Evolutionary conservation across 2,797 vertebrate genomes (phyloP).

Genomic region (Cyclura pinguis): DNA sequence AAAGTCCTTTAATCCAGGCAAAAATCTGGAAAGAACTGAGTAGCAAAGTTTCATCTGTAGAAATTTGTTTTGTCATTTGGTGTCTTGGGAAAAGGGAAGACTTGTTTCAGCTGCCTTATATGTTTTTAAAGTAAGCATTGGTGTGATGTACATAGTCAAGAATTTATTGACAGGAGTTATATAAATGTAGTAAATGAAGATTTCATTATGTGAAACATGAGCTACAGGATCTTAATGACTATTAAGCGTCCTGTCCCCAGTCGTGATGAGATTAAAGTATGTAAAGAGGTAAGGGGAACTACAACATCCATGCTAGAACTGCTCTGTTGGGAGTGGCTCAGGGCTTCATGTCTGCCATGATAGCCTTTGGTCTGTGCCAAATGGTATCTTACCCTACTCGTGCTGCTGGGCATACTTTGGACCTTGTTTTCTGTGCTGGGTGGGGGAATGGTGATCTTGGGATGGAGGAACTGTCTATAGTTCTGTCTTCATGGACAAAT

Average conservation of each 20-base stretch:
- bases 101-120: not conserved
- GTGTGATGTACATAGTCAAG: not conserved
- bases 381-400: too few relatives aligned
- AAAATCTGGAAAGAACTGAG: not conserved
- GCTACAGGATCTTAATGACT: not conserved
- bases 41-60: not conserved
- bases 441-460: too few relatives aligned
- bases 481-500: too few relatives aligned
- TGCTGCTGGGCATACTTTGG: too few relatives aligned
- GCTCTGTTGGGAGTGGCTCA: too few relatives aligned
- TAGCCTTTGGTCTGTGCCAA: too few relatives aligned
- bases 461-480: too few relatives aligned
- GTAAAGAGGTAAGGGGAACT: not conserved
- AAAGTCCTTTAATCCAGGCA: too few relatives aligned
- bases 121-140: not conserved
- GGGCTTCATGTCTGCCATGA: too few relatives aligned
- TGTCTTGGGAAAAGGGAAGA: not conserved
- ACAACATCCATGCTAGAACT: too few relatives aligned
- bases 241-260: too few relatives aligned
- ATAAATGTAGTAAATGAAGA: not conserved
- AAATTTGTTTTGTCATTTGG: not conserved
- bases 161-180: not conserved
- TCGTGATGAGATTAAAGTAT: not conserved
- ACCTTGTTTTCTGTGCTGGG: too few relatives aligned
- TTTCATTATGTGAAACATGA: not conserved